Conservation (phyloP, 2,113 vertebrate species). For the Cercopithecus mona region DNA sequence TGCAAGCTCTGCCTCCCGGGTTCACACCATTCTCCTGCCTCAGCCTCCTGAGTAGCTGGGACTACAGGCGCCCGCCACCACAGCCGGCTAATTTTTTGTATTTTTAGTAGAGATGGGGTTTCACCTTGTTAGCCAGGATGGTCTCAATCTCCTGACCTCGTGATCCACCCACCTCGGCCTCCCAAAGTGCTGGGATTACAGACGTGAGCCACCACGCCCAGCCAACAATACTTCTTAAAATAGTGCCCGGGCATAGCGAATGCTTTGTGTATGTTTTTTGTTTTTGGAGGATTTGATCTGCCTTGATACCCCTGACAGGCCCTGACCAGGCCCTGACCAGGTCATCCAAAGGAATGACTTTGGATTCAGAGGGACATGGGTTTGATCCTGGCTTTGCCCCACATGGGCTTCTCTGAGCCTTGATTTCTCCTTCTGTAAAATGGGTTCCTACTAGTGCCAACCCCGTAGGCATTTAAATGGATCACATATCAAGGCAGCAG, state of each 20-base stretch:
- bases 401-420: background rate
- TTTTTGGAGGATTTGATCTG: background rate
- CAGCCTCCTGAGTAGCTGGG: no score
- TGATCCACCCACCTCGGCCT: no score
- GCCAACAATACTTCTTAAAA: background rate
- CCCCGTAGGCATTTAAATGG: background rate
- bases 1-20: no score
- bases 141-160: no score
- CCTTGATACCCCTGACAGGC: background rate
- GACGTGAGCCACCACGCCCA: no score
- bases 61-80: no score
- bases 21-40: no score
- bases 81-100: no score
- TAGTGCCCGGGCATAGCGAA: accelerated
- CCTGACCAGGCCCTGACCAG: no score
- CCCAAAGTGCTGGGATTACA: no score
- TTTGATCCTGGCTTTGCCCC: background rate
- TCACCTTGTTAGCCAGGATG: no score
- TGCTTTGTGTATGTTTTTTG: background rate
- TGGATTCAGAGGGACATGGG: background rate
- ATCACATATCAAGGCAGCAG: background rate
- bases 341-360: background rate
- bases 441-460: background rate
- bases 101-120: no score
- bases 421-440: background rate